phyloP scores from a whole-genome alignment of 2,888 invertebrate species.

The Meiosimyza platycephala region DNA sequence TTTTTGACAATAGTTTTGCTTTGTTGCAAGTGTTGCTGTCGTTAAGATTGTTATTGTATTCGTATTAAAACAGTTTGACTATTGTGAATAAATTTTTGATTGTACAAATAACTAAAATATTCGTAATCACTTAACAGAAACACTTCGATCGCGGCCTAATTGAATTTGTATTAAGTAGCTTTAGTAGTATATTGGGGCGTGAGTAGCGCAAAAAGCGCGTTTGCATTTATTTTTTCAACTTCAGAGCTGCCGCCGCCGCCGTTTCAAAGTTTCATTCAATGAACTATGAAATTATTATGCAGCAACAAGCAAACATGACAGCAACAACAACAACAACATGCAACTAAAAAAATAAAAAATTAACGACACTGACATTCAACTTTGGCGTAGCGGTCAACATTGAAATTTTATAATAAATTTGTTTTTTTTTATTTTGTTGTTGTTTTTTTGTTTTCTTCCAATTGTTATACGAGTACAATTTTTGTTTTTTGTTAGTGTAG shows the following conservation, averaged over 20 bases:
- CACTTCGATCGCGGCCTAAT: no score
- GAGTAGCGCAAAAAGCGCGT: neutral
- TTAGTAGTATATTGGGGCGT: neutral
- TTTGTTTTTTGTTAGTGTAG: no score
- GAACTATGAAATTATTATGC: constrained; percentile 22
- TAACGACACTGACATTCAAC: constrained; percentile 35
- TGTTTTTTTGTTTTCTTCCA: no score
- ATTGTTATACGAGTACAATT: no score
- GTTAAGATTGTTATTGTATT: no score
- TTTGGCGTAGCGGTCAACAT: constrained; percentile 27
- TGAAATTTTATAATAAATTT: constrained; percentile 2
- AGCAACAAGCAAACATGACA: neutral
- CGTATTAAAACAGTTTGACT: no score
- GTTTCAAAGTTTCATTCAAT: constrained; percentile 14
- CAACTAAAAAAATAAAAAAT: neutral
- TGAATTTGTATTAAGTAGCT: neutral
- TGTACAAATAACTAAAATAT: no score
- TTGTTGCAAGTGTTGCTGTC: no score
- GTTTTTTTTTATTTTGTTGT: no score
- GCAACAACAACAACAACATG: neutral
- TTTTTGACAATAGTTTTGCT: no score
- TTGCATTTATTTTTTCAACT: neutral
- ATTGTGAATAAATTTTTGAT: no score
- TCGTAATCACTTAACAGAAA: no score
- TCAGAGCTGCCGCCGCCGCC: neutral